These are phyloP conservation scores for Masnerella sp. DNA, from an alignment of 2,888 invertebrate species.

Conservation along the genomic window DNA sequence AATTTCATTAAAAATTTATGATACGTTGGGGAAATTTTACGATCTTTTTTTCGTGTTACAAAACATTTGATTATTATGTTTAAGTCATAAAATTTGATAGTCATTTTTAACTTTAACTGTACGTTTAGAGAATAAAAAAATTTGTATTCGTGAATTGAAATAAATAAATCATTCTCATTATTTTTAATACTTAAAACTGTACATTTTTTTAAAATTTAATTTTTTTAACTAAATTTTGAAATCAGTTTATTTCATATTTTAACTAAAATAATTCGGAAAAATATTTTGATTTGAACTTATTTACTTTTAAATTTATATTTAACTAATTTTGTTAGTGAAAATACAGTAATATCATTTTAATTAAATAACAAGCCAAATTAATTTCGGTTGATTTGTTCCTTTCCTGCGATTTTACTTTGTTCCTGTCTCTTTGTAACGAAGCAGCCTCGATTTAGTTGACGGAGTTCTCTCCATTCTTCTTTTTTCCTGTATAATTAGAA, in stretches of 20 bases:
- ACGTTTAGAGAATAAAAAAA: too few relatives aligned
- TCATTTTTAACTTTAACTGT: too few relatives aligned
- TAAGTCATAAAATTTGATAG: too few relatives aligned
- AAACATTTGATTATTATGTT: too few relatives aligned
- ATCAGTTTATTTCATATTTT: too few relatives aligned
- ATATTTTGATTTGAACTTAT: neutral
- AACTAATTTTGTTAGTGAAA: neutral
- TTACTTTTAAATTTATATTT: neutral
- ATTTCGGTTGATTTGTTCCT: neutral
- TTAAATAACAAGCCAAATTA: neutral
- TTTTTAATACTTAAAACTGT: too few relatives aligned
- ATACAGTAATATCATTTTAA: neutral
- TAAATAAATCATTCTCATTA: too few relatives aligned
- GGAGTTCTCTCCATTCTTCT: conserved; percentile 9
- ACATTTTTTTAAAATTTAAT: too few relatives aligned
- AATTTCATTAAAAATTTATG: neutral
- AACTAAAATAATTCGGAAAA: neutral
- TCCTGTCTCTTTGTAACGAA: conserved; percentile 14
- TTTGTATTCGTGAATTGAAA: too few relatives aligned
- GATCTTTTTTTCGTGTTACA: too few relatives aligned
- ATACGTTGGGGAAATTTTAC: too few relatives aligned
- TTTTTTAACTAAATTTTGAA: too few relatives aligned
- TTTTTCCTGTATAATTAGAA: conserved; percentile 35
- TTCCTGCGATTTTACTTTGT: neutral
- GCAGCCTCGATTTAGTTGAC: conserved; percentile 19